A percentile compares a stretch with the other conserved stretches of the same genome.
phyloP scores from a whole-genome alignment of 2,888 invertebrate genomes.

The Drosophila demipolita region DNA sequence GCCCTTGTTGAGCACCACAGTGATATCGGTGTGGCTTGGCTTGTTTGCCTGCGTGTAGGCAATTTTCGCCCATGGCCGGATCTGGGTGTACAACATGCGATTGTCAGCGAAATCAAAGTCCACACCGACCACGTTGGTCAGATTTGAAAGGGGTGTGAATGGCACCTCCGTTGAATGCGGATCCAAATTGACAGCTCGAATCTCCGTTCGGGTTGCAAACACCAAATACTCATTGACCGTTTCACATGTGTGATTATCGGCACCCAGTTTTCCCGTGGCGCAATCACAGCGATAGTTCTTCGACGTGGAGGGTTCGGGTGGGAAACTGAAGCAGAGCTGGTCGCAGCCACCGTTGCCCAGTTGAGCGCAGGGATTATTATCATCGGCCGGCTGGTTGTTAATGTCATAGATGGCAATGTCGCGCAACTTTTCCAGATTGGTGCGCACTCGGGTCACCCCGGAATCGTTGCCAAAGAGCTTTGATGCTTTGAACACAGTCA shows the following conservation, averaged over 20 bases:
- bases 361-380: slow-evolving; percentile 92
- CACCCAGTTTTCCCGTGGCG: slow-evolving; percentile 92
- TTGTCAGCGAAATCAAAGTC: slow-evolving; percentile 97
- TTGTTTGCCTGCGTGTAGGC: slow-evolving; percentile 91
- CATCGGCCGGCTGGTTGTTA: slow-evolving; percentile 93
- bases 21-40: slow-evolving; percentile 88
- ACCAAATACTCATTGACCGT: slow-evolving; percentile 95
- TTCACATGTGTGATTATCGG: slow-evolving; percentile 90
- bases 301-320: slow-evolving; percentile 87
- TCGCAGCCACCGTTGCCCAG: slow-evolving; percentile 94
- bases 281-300: slow-evolving; percentile 93
- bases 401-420: slow-evolving; percentile 97
- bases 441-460: slow-evolving; percentile 90
- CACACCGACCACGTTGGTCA: slow-evolving; percentile 97
- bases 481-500: slow-evolving; percentile 92
- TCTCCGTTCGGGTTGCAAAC: slow-evolving; percentile 97
- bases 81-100: slow-evolving; percentile 96
- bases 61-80: slow-evolving; percentile 95
- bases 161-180: slow-evolving; percentile 92
- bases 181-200: slow-evolving; percentile 95
- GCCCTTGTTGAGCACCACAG: slow-evolving; percentile 90
- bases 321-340: slow-evolving; percentile 97
- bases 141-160: slow-evolving; percentile 92
- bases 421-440: slow-evolving; percentile 93
- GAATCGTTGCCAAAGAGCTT: slow-evolving; percentile 91